These are phyloP conservation scores for Marronus borbonicus DNA, from an alignment of 2,888 invertebrate genomes.

Conservation along the genomic window DNA sequence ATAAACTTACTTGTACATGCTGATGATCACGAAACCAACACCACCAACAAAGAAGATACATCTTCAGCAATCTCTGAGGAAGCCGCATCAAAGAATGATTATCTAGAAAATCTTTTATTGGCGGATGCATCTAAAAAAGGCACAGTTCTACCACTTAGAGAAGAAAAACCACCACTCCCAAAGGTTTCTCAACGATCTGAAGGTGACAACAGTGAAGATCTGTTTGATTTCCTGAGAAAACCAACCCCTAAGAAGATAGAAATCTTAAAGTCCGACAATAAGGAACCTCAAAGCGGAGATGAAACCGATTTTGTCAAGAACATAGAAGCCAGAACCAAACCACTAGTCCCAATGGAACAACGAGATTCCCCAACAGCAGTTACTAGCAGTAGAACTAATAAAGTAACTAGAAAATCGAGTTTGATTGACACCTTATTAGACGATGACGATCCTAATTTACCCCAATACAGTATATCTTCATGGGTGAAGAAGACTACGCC, in stretches of 20 bases:
- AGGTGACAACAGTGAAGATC: neutral
- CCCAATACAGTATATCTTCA: neutral
- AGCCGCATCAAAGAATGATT: neutral
- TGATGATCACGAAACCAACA: too few species aligned
- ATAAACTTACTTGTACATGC: too few species aligned
- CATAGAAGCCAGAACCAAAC: constrained; percentile 3
- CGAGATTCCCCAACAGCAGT: neutral
- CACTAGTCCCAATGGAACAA: neutral
- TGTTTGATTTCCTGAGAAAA: constrained; percentile 1
- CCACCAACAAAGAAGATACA: too few species aligned
- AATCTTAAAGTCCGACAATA: neutral
- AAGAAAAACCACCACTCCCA: neutral
- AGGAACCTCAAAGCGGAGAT: neutral
- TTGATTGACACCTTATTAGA: constrained; percentile 9
- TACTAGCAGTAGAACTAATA: neutral
- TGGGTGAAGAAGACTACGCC: constrained; percentile 7
- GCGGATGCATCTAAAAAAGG: neutral
- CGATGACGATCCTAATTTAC: neutral
- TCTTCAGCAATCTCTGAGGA: too few species aligned
- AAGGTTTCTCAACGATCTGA: neutral
- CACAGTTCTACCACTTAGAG: neutral
- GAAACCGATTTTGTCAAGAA: neutral
- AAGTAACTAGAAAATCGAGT: neutral
- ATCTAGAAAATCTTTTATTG: neutral
- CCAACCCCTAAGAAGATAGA: constrained; percentile 5